Conservation (phyloP, 2,113 vertebrate genomes). For the Actinemys pallida region DNA sequence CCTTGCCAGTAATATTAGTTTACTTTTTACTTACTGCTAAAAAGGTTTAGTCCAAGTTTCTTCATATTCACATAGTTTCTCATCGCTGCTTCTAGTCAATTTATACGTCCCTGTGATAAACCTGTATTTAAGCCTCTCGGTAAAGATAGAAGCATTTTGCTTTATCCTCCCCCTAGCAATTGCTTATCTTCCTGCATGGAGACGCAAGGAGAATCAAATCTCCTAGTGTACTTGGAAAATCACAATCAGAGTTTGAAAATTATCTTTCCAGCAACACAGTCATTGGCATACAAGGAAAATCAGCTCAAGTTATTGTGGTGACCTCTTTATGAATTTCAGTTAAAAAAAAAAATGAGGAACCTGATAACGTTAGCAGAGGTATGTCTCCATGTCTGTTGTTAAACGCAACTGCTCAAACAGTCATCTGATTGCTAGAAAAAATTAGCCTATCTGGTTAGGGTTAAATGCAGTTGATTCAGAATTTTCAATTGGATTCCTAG, state of each 20-base stretch:
- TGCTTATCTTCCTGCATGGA: slow-evolving; percentile 4
- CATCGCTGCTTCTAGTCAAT: not conserved
- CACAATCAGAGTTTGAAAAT: slow-evolving; percentile 42
- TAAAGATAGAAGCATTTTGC: not conserved
- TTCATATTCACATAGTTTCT: slow-evolving; percentile 15
- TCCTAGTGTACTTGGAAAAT: slow-evolving; percentile 30
- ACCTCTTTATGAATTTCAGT: slow-evolving; percentile 58
- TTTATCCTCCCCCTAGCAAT: slow-evolving; percentile 36
- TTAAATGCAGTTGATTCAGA: slow-evolving; percentile 47
- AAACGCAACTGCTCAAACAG: slow-evolving; percentile 7
- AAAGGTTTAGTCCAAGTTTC: not conserved
- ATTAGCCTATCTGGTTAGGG: slow-evolving; percentile 34
- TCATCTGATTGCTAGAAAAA: not conserved
- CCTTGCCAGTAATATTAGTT: not conserved
- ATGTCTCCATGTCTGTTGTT: not conserved
- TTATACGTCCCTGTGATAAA: slow-evolving; percentile 14
- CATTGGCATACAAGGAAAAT: slow-evolving; percentile 43
- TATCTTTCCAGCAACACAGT: slow-evolving; percentile 21
- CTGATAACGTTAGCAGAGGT: not conserved
- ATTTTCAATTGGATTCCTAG: slow-evolving; percentile 34
- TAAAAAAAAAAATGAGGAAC: slow-evolving; percentile 7
- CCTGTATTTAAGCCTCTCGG: not conserved
- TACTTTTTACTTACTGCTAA: not conserved
- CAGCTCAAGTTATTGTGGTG: slow-evolving; percentile 19
- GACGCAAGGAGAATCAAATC: slow-evolving; percentile 13